A percentile compares a stretch with the other conserved stretches of the same genome.
These are phyloP conservation scores for Enteromius thamalakanensis DNA, from an alignment of 2,797 vertebrate species.

Conservation along the genomic window DNA sequence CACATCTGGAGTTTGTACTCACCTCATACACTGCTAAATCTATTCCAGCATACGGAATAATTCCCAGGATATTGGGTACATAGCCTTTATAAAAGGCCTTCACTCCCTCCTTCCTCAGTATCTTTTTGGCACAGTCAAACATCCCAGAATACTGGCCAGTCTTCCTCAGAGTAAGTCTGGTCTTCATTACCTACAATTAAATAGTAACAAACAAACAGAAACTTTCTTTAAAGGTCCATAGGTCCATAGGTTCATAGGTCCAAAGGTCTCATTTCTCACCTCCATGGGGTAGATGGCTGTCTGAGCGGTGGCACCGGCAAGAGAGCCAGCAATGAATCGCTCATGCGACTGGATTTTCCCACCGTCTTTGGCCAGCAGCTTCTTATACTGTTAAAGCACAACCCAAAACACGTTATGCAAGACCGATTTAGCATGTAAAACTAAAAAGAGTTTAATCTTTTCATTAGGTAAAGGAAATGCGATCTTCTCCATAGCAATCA, in stretches of 20 bases:
- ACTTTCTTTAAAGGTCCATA: not conserved
- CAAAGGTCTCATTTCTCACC: slow-evolving; percentile 71
- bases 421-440: not conserved
- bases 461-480: slow-evolving; percentile 15
- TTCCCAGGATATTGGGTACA: slow-evolving; percentile 93
- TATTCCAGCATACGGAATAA: slow-evolving; percentile 97
- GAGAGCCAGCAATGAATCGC: slow-evolving; percentile 93
- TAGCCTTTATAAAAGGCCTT: slow-evolving; percentile 97
- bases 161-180: slow-evolving; percentile 91
- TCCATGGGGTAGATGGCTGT: slow-evolving; percentile 98
- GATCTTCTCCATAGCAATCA: not conserved
- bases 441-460: not conserved
- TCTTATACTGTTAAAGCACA: slow-evolving; percentile 86
- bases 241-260: no score
- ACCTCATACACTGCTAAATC: slow-evolving; percentile 98
- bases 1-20: slow-evolving; percentile 41
- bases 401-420: slow-evolving; percentile 35
- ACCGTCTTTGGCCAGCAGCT: slow-evolving; percentile 84
- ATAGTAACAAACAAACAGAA: not conserved
- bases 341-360: slow-evolving; percentile 83
- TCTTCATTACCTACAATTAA: slow-evolving; percentile 89
- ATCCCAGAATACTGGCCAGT: slow-evolving; percentile 94
- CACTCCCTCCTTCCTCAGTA: slow-evolving; percentile 90
- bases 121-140: slow-evolving; percentile 93
- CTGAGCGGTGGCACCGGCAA: slow-evolving; percentile 95